phyloP scores from a whole-genome alignment of 2,797 vertebrate genomes.

The Salmo trutta region DNA sequence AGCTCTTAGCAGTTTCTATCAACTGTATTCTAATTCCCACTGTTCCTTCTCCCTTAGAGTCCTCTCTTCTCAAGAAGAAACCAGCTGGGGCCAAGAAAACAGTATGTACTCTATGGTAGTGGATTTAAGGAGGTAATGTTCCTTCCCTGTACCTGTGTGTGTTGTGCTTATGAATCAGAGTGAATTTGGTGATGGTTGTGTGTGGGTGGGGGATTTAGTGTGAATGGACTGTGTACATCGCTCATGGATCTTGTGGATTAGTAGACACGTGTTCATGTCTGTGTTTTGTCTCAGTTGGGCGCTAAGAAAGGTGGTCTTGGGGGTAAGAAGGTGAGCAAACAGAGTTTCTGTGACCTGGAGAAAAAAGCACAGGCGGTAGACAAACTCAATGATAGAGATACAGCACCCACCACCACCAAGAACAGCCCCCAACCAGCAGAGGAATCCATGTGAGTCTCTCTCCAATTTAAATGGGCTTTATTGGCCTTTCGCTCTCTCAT shows the following conservation, averaged over 20 bases:
- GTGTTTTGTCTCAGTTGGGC: conserved; percentile 75
- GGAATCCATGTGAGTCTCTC: conserved; percentile 80
- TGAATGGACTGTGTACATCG: background rate
- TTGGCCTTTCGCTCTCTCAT: background rate
- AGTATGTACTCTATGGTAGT: conserved; percentile 69
- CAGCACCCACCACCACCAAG: conserved; percentile 21
- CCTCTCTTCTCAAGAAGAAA: conserved; percentile 91
- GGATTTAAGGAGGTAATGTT: background rate
- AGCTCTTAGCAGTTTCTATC: background rate
- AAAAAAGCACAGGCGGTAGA: conserved; percentile 91
- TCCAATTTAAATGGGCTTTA: background rate
- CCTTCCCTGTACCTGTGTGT: background rate
- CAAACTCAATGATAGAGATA: conserved; percentile 79
- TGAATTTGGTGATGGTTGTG: background rate
- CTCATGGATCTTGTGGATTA: background rate
- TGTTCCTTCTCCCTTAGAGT: conserved; percentile 72
- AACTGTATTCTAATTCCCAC: background rate
- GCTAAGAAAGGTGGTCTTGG: conserved; percentile 89
- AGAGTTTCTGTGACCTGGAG: conserved; percentile 88
- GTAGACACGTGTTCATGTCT: background rate
- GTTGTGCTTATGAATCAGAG: background rate
- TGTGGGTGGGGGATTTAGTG: background rate
- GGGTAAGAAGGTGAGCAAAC: conserved; percentile 89
- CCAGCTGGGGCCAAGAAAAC: conserved; percentile 84
- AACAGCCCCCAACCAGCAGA: conserved; percentile 68